Percentiles rank a stretch among this genome's conserved stretches.
Evolutionary conservation across 2,113 vertebrate species (phyloP).

Genomic region (Oostethus manadensis): DNA sequence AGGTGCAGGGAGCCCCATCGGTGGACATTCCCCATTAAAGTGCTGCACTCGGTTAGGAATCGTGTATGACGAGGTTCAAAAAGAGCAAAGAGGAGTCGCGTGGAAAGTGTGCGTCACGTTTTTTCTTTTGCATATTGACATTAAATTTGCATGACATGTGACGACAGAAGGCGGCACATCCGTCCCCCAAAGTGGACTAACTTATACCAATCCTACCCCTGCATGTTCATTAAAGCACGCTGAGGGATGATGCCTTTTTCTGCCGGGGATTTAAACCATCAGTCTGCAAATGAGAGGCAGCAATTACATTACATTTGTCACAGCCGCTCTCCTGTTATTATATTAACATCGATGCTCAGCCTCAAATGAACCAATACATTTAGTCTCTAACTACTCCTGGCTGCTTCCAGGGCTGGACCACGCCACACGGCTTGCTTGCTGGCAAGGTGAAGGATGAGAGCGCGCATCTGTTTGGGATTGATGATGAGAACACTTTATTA

Average conservation of each 20-base stretch:
- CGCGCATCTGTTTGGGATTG: background rate
- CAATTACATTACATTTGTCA: constrained; percentile 68
- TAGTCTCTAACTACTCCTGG: constrained; percentile 55
- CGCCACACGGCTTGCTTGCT: constrained; percentile 28
- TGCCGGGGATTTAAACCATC: constrained; percentile 13
- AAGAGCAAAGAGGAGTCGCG: background rate
- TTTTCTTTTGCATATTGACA: constrained; percentile 51
- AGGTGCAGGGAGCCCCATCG: constrained; percentile 25
- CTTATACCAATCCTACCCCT: constrained; percentile 29
- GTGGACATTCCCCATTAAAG: constrained; percentile 41
- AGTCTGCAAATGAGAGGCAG: constrained; percentile 51
- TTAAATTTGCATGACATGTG: constrained; percentile 60
- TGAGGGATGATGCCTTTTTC: constrained; percentile 33
- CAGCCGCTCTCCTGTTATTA: constrained; percentile 59
- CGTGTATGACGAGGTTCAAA: constrained; percentile 48
- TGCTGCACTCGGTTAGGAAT: constrained; percentile 59
- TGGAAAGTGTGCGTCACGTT: constrained; percentile 53
- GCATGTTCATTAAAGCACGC: constrained; percentile 29
- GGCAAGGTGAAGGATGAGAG: constrained; percentile 22
- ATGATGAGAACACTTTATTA: constrained; percentile 2
- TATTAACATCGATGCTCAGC: constrained; percentile 64
- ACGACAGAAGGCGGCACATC: constrained; percentile 9
- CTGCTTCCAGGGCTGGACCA: constrained; percentile 35
- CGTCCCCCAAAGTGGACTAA: constrained; percentile 26
- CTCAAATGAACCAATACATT: constrained; percentile 52